Base-by-base conservation (phyloP, 2,797 vertebrate genomes). In the Mormyrops boulengeri region DNA sequence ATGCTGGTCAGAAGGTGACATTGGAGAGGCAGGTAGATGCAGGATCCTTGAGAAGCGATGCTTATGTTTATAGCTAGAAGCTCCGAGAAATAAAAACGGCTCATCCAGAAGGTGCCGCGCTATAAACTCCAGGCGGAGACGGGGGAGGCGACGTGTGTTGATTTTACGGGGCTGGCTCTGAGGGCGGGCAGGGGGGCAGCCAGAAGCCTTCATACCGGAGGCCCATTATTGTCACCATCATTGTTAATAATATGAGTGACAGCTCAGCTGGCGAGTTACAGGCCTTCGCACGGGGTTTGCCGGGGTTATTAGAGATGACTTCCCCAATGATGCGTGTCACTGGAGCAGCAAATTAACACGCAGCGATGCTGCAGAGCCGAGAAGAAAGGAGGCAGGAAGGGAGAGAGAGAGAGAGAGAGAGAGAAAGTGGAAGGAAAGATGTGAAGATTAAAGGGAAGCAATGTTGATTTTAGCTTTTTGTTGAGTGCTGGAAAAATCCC, bases 271-370 rank as follows among this genome's bases (percentile, higher is more conserved):
- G 88, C 91, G 91, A 93, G 93, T 95, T 94, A 93, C 92, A 94
- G 94, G 92, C 94, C 85, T 93, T 94, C 91, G 92, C 93, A 90
- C 41, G 90, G 57, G 92, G 93, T 89, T 90, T 91, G 91, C 90
- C 19, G 93, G 89, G 94, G 93, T 95, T 96, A 95, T 95, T 96
- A 95, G 94, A 95, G 94, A 93, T 88, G 92, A 95, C 94, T 94
- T 93, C 94, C 92, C 93, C 93, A 95, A 96, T 96, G 95, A 96
- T 94, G 94, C 91, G 93, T 97, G 95, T 96, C 96, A 96, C 93
- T 96, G 96, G 96, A 97, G 95, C 96, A 96, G 96, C 95, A 97
- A 97, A 97, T 97, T 96, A 96, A 97, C 96, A 96, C 88, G 92
- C 94, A 93, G 93, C 92, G 95, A 95, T 92, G 93, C 93, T 92